phyloP scores from a whole-genome alignment of 1,140 invertebrate genomes.

The Macrostomum lignano region DNA sequence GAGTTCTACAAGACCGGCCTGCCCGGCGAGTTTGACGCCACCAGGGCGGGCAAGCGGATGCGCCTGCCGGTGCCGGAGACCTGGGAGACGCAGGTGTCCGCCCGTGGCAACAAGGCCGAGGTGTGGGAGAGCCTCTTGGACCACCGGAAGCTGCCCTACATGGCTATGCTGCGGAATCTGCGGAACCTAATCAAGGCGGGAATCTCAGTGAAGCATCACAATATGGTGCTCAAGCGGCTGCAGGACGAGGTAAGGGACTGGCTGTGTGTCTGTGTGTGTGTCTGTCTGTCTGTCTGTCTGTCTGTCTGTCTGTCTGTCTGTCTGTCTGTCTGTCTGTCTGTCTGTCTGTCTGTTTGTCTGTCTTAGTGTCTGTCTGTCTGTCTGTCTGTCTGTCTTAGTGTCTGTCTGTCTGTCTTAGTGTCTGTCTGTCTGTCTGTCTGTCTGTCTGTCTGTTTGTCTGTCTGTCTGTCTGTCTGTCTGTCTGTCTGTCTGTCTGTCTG shows the following conservation, averaged over 20 bases:
- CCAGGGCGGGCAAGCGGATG: constrained; percentile 28
- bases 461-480: no score
- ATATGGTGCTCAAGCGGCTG: constrained; percentile 17
- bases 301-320: no score
- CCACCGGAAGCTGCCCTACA: constrained; percentile 29
- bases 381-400: no score
- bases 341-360: no score
- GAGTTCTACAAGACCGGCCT: constrained; percentile 24
- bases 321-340: no score
- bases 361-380: no score
- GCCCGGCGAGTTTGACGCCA: constrained; percentile 25
- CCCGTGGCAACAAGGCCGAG: constrained; percentile 27
- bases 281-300: no score
- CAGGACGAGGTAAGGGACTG: constrained; percentile 18
- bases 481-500: no score
- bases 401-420: no score
- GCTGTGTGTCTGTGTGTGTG: not conserved
- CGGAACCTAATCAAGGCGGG: constrained; percentile 27
- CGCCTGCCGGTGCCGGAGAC: constrained; percentile 29
- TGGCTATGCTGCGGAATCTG: constrained; percentile 30
- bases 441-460: no score
- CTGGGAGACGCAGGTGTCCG: constrained; percentile 31
- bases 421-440: no score
- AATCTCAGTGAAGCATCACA: constrained; percentile 25
- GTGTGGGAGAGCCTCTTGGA: constrained; percentile 28